Percentiles rank a stretch among this genome's conserved stretches.
phyloP scores from a whole-genome alignment of 30 jellyfish, hydroid and myxozoan species.

The Hydra vulgaris region DNA sequence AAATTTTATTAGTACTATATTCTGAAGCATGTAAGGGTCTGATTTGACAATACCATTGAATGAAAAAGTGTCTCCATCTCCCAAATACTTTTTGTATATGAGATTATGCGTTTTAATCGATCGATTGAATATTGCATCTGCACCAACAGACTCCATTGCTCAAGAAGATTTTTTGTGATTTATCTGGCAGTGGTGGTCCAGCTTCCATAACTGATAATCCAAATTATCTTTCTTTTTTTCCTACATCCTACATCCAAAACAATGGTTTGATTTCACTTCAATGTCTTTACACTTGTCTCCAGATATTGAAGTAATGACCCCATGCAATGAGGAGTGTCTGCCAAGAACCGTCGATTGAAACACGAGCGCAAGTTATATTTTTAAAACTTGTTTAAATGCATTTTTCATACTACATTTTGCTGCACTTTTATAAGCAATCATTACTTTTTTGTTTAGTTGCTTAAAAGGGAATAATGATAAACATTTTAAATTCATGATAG shows the following conservation, averaged over 20 bases:
- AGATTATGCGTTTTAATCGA: not conserved
- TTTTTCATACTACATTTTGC: not conserved
- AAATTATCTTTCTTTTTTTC: slow-evolving; percentile 3
- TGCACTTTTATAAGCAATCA: not conserved
- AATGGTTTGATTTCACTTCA: not conserved
- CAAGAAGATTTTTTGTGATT: not conserved
- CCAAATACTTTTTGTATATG: not conserved
- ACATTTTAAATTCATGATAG: slow-evolving; percentile 1
- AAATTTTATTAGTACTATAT: not conserved
- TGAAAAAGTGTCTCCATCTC: not conserved
- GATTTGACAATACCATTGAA: slow-evolving; percentile 2
- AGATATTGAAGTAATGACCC: not conserved
- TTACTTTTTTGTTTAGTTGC: slow-evolving; percentile 6
- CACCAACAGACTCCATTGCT: slow-evolving; percentile 10
- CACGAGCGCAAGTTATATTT: not conserved
- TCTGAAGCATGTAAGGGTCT: not conserved
- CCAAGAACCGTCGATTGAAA: not conserved
- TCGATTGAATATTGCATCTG: not conserved
- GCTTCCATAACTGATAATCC: not conserved
- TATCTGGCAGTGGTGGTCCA: slow-evolving; percentile 4
- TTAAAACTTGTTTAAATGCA: not conserved
- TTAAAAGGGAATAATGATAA: not conserved
- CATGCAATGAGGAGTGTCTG: not conserved
- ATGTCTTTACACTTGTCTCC: slow-evolving; percentile 9
- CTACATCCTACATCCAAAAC: not conserved